Conservation (phyloP, 2,888 invertebrate species). For the Epinotia nisella region DNA sequence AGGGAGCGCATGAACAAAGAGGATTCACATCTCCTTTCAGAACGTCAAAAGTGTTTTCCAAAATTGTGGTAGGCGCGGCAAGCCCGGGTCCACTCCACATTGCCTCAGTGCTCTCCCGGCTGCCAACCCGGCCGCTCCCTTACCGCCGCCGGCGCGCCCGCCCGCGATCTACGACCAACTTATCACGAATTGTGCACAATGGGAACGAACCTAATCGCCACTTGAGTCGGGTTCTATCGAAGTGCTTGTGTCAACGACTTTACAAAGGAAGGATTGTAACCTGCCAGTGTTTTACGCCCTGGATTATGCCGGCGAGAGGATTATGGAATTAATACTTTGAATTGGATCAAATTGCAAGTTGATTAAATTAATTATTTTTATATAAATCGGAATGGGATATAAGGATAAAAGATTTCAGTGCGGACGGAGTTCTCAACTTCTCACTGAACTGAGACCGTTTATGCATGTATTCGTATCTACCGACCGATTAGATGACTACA, state of each 20-base stretch:
- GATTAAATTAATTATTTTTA: slow-evolving; percentile 6
- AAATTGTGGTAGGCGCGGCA: slow-evolving; percentile 35
- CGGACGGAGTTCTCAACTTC: not conserved
- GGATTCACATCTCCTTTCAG: not conserved
- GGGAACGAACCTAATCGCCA: slow-evolving; percentile 59
- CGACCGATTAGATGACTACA: no score
- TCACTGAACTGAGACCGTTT: no score
- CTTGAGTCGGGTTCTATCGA: slow-evolving; percentile 55
- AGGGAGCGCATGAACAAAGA: slow-evolving; percentile 4
- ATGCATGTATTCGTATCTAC: no score
- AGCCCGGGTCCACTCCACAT: slow-evolving; percentile 25
- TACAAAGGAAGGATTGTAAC: slow-evolving; percentile 57
- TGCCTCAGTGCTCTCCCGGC: slow-evolving; percentile 49
- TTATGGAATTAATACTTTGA: slow-evolving; percentile 9
- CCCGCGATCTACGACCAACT: slow-evolving; percentile 31
- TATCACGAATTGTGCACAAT: slow-evolving; percentile 55
- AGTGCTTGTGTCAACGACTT: slow-evolving; percentile 51
- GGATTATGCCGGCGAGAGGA: slow-evolving; percentile 6
- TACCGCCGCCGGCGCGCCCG: slow-evolving; percentile 24
- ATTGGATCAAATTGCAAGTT: slow-evolving; percentile 41
- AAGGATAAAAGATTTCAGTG: not conserved
- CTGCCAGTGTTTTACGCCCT: slow-evolving; percentile 35
- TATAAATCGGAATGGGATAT: not conserved
- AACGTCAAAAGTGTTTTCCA: not conserved
- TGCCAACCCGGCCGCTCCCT: slow-evolving; percentile 43